Evolutionary conservation across 1,140 invertebrate species (phyloP).

Genomic region (Dufourea novaeangliae): DNA sequence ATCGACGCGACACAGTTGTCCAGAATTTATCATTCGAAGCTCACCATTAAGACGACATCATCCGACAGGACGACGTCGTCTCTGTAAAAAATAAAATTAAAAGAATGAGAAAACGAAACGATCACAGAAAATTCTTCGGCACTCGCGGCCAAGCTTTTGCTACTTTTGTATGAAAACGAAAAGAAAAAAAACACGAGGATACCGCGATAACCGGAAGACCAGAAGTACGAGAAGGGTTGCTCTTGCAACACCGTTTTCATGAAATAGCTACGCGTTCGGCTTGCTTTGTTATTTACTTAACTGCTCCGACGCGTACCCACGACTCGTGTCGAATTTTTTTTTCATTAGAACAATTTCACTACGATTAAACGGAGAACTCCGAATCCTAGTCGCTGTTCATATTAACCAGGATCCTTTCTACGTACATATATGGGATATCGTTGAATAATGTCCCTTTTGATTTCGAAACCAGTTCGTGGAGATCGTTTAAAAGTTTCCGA

Average conservation of each 20-base stretch:
- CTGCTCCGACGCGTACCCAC: background rate
- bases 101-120: slow-evolving; percentile 17
- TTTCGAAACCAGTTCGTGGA: background rate
- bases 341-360: background rate
- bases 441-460: background rate
- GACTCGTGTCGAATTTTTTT: slow-evolving; percentile 1
- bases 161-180: slow-evolving; percentile 50
- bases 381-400: too few relatives aligned
- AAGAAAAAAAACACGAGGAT: slow-evolving; percentile 6
- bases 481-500: too few relatives aligned
- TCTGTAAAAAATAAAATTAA: slow-evolving; percentile 16
- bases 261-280: background rate
- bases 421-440: background rate
- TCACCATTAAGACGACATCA: background rate
- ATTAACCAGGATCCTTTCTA: background rate
- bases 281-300: slow-evolving; percentile 6
- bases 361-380: background rate
- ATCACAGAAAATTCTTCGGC: slow-evolving; percentile 21
- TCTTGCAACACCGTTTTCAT: slow-evolving; percentile 10
- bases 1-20: background rate
- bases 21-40: slow-evolving; percentile 22
- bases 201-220: background rate
- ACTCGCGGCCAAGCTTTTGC: slow-evolving; percentile 45
- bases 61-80: background rate
- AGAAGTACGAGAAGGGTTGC: background rate